Base-by-base conservation (phyloP, 1,140 invertebrate genomes). In the Sycophaga agraensis region DNA sequence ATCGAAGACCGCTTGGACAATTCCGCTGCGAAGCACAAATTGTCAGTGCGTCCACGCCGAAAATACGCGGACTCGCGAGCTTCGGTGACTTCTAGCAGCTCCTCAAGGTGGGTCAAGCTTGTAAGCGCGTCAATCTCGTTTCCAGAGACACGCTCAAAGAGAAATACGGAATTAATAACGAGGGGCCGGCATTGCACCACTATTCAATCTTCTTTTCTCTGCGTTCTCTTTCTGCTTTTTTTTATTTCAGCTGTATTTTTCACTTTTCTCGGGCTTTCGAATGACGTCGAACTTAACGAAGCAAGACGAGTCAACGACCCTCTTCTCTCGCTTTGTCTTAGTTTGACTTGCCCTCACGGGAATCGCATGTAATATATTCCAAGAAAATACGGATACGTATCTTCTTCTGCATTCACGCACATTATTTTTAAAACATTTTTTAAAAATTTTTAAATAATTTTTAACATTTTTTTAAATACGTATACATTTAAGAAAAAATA, bases 21-120 rank as follows among this genome's bases (percentile, higher is more conserved):
- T 68, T 82, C 85, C 2, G 89, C 90, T 0, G 90, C 90, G 1
- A 84, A 82, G 68, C 90, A 92, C 78, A 91, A 90, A 77, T 73
- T 91, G 39, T 84, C 88, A 0, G 82, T 92, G 2, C 82, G 88
- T 73, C 90, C 90, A 5, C 85, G 84, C 74, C 84, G 86, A 67
- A 88, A 85, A 61, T 83, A 88, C 65, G 68, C 70, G 24, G 81
- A 80, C 79, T 79, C 82, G 24, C 70, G 81, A 68, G 68, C 80
- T 59, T 75, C 19, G 17, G 17, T 56, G 8, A 43, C 22, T n/a
- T 48, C 51, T 11, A 21, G 34, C 0, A n/a, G 31, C 35, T 61
- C 59, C 22, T 39, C 59, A 28, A 53, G 42, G 19, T 63, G 66
- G 68, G 43, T 69, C 68, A 4, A 70, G 63, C 11, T 31, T 11